Evolutionary conservation across 2,888 invertebrate species (phyloP), one percentile per base, ranked within the genome.

Genomic region (Seira sanloemensis): DNA sequence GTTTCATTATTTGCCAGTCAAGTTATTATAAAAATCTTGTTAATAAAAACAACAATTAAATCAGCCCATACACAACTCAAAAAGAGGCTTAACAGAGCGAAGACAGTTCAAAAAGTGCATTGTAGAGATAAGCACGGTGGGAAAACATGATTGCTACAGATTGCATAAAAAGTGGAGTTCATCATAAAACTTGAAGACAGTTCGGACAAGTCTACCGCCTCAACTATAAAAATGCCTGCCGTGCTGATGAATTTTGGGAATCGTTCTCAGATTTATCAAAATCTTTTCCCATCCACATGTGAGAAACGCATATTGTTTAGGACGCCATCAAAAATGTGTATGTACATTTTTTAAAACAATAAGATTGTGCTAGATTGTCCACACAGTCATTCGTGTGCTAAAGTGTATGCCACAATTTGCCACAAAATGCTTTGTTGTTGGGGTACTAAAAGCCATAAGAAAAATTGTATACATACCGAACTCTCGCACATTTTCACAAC

Each of bases 401-500:
- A 62, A 16, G 21, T 62, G 21, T 65, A 2, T 74, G 58, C 9
- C 73, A 54, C 21, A 23, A 71, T 71, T 19, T 71, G 37, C 2
- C 27, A 69, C 24, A 21, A 16, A 24, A 18, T 21, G 21, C 21
- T 21, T 23, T 37, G 46, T 66, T 25, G 27, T 68, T 26, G 68
- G 25, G 68, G 19, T 26, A 26, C 18, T 68, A 69, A 37, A 19
- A 69, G 25, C 27, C 7, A 62, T 7, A 62, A 62, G 62, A 62
- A 62, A 62, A 69, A 72, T 46, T 66, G 16, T 23, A n/a, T 25
- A 78, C 78, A 25, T 78, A 78, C 78, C 78, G 71, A 69, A 54
- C 26, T 58, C 62, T 69, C 69, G 69, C 69, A 69, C 78, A 78
- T 78, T 78, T 78, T 78, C 78, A 78, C 78, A 78, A 71, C 78